Conservation (phyloP, 2,113 vertebrate species). For the Ammodytes marinus region DNA sequence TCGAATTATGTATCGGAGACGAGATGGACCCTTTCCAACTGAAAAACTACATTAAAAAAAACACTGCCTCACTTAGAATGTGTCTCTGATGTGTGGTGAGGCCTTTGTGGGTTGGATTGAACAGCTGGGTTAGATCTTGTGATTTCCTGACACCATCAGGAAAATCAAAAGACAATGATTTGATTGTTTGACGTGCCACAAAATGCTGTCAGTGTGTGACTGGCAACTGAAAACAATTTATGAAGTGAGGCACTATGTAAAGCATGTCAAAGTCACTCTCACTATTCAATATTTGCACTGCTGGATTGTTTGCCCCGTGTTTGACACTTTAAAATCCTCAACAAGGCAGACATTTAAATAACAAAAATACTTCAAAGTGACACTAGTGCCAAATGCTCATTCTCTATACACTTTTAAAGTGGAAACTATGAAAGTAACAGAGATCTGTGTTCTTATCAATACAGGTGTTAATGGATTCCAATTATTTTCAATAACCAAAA, state of each 20-base stretch:
- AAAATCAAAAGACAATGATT: slow-evolving; percentile 37
- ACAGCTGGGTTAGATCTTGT: slow-evolving; percentile 7
- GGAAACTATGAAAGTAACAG: background rate
- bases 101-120: slow-evolving; percentile 5
- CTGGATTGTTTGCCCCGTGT: slow-evolving; percentile 26
- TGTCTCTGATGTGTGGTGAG: background rate
- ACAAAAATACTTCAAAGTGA: slow-evolving; percentile 7
- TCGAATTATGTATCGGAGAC: background rate
- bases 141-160: background rate
- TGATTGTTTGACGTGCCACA: slow-evolving; percentile 51
- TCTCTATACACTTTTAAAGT: background rate
- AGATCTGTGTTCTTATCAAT: background rate
- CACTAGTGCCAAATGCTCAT: background rate
- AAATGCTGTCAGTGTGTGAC: slow-evolving; percentile 49
- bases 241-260: slow-evolving; percentile 28
- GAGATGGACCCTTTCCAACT: background rate
- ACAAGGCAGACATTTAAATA: slow-evolving; percentile 29
- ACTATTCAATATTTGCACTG: slow-evolving; percentile 25
- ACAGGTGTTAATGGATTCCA: background rate
- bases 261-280: slow-evolving; percentile 45
- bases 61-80: background rate
- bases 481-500: background rate
- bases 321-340: slow-evolving; percentile 35
- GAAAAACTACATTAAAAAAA: background rate
- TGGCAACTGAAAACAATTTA: slow-evolving; percentile 53